Base-by-base conservation (phyloP, 2,888 invertebrate species). In the Ochropleura plecta region DNA sequence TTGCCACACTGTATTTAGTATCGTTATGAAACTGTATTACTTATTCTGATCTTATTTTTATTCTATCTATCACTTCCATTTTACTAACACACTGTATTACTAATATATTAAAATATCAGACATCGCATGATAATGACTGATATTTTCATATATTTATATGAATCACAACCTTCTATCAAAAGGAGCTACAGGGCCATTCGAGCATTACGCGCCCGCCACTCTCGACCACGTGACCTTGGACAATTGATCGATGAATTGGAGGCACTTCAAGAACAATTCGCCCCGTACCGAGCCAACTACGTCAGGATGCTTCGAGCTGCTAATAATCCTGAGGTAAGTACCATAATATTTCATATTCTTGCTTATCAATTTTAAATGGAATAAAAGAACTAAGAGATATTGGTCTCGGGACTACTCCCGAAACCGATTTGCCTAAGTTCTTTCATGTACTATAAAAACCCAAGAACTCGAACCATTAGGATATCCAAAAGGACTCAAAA, bases 201-300 rank as follows among this genome's bases (percentile, higher is more conserved):
- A 5, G 86, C 90, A 10, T 51, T 91, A 71, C 90, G 91, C 8
- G 78, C 89, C 12, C 91, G 91, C 0, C 88, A 90, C 77, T 83
- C 91, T 0, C 89, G 91, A 49, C 94, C 94, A 0, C 89, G 91
- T 0, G 93, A 94, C 71, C 88, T 95, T 10, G 93, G 86, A 1
- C 85, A 85, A 57, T 83, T 95, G 64, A 73, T 94, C 0, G 92
- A 92, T 4, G 94, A 95, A 49, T 69, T 95, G 51, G 91, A 94
- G 18, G 49, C 63, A 1, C 86, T 95, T n/a, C 90, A 92, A 6
- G 90, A 88, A 6, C 90, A 92, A 63, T 95, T 95, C 73, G 87
- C 91, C 3, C 94, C 93, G 0, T 91, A 88, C 83, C 90, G 93
- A 30, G 76, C 81, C 3, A 81, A 73, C 18, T 94, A 93, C 81